Conservation (phyloP, 2,113 vertebrate genomes). For the Gymnocephalus cernua region DNA sequence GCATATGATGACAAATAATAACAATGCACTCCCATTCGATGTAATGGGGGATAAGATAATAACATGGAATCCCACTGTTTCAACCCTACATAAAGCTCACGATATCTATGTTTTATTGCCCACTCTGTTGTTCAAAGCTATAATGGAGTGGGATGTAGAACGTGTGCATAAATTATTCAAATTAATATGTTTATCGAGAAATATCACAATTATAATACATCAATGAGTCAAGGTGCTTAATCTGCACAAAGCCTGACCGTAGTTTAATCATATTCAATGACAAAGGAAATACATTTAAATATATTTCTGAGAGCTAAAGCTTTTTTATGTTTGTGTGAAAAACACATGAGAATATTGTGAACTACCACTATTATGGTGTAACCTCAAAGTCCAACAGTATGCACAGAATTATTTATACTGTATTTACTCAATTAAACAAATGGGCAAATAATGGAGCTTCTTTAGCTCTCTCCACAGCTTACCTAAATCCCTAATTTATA, state of each 20-base stretch:
- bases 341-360: background rate
- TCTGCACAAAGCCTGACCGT: constrained; percentile 71
- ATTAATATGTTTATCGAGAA: constrained; percentile 79
- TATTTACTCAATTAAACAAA: constrained; percentile 14
- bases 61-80: constrained; percentile 91
- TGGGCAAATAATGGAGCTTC: constrained; percentile 22
- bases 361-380: background rate
- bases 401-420: background rate
- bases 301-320: constrained; percentile 33
- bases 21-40: constrained; percentile 90
- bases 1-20: constrained; percentile 96
- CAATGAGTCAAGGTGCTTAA: constrained; percentile 77
- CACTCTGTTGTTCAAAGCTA: constrained; percentile 81
- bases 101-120: constrained; percentile 83
- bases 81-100: constrained; percentile 81
- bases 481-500: constrained; percentile 49
- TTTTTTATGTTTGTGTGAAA: constrained; percentile 26
- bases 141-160: constrained; percentile 76
- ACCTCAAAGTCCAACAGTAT: background rate
- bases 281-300: constrained; percentile 32
- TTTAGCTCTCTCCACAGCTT: constrained; percentile 7
- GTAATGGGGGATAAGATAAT: constrained; percentile 93
- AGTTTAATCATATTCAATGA: constrained; percentile 63
- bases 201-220: constrained; percentile 76
- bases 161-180: constrained; percentile 85